These are phyloP conservation scores for Cyanoderma ruficeps DNA, from an alignment of 2,113 vertebrate genomes.

Conservation along the genomic window DNA sequence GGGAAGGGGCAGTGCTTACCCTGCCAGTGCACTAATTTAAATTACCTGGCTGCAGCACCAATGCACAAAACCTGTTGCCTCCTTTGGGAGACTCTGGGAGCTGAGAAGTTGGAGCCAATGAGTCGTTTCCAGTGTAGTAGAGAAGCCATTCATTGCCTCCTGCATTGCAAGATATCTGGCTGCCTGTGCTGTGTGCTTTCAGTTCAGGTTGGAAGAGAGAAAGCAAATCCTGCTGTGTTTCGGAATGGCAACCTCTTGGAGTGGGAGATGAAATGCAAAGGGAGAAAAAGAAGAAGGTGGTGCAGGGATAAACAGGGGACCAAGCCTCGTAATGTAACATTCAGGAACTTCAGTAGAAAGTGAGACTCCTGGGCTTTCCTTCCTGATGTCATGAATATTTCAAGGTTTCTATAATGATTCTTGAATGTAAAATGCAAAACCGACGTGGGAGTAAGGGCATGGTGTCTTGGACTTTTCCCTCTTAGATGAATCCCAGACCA, in stretches of 20 bases:
- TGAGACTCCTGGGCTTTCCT: not conserved
- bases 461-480: not conserved
- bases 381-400: conserved; percentile 17
- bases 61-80: conserved; percentile 14
- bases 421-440: conserved; percentile 11
- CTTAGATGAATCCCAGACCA: not conserved
- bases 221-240: not conserved
- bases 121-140: not conserved
- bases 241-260: not conserved
- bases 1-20: not conserved
- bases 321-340: not conserved
- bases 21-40: not conserved
- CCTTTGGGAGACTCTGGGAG: not conserved
- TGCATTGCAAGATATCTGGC: not conserved
- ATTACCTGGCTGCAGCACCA: not conserved
- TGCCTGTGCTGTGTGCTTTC: not conserved
- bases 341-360: not conserved
- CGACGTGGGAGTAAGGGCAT: not conserved
- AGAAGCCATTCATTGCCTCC: not conserved
- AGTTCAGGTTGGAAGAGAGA: not conserved
- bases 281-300: not conserved
- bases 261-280: not conserved
- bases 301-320: not conserved
- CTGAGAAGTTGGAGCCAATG: not conserved
- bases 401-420: conserved; percentile 6